A percentile compares a stretch with the other conserved stretches of the same genome.
Evolutionary conservation across 2,113 vertebrate genomes (phyloP).

Genomic region (Oreochromis aureus): DNA sequence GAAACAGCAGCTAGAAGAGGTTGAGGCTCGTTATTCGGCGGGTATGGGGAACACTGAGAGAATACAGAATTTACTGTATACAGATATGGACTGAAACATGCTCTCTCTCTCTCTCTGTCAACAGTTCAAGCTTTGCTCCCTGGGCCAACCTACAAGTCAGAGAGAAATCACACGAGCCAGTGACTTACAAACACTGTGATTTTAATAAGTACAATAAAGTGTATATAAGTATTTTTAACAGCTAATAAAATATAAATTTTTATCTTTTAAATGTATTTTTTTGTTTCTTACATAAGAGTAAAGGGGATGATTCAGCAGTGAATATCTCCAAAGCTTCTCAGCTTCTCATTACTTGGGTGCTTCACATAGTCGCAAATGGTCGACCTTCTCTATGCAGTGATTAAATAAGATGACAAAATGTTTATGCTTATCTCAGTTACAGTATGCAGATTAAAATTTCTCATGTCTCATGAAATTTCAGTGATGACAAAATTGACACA

Average conservation of each 20-base stretch:
- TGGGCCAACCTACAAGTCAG: not conserved
- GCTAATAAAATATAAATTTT: slow-evolving; percentile 27
- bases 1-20: not conserved
- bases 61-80: not conserved
- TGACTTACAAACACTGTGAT: not conserved
- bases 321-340: not conserved
- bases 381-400: not conserved
- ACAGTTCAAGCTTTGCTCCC: slow-evolving; percentile 6
- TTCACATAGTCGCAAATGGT: not conserved
- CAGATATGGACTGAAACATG: not conserved
- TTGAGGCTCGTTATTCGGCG: not conserved
- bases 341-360: not conserved
- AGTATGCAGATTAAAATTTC: not conserved
- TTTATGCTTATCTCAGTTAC: not conserved
- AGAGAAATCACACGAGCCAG: not conserved
- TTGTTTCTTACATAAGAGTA: not conserved
- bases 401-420: not conserved
- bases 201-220: not conserved
- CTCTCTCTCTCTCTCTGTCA: not conserved
- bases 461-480: not conserved
- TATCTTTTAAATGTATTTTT: not conserved
- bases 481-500: not conserved
- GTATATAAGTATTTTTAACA: not conserved
- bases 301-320: not conserved
- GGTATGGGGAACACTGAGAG: slow-evolving; percentile 1